A percentile compares a stretch with the other conserved stretches of the same genome.
These are phyloP conservation scores for Tenthredo mesomela DNA, from an alignment of 2,888 invertebrate genomes.

Conservation along the genomic window DNA sequence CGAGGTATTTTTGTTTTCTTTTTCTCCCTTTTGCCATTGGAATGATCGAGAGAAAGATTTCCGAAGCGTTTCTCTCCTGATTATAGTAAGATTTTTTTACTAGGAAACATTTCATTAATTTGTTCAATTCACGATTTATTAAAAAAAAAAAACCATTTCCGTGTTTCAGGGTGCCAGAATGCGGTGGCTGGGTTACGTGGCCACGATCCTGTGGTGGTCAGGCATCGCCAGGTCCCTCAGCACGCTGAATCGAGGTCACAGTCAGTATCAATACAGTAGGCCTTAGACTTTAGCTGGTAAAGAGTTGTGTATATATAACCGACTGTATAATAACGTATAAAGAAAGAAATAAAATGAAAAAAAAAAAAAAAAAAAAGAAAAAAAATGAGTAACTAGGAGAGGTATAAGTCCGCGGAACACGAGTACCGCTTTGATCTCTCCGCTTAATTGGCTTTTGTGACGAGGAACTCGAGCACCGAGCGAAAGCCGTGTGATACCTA, in stretches of 20 bases:
- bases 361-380: neutral
- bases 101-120: too few species aligned
- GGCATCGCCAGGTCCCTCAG: slow-evolving; percentile 77
- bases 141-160: too few species aligned
- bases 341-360: neutral
- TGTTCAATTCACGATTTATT: neutral
- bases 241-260: slow-evolving; percentile 77
- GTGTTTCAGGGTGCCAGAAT: slow-evolving; percentile 68
- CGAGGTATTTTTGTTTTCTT: neutral
- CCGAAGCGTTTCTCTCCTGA: neutral
- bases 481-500: slow-evolving; percentile 26
- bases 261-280: slow-evolving; percentile 67
- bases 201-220: slow-evolving; percentile 78
- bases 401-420: slow-evolving; percentile 11
- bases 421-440: slow-evolving; percentile 41
- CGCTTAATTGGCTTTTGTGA: slow-evolving; percentile 46
- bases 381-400: neutral
- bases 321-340: neutral
- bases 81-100: neutral
- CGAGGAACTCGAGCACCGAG: slow-evolving; percentile 22
- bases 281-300: slow-evolving; percentile 57
- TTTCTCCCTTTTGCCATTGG: neutral
- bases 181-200: slow-evolving; percentile 78
- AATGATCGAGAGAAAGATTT: neutral
- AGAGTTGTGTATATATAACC: neutral